Evolutionary conservation across 2,113 vertebrate genomes (phyloP), one percentile per base, ranked within the genome.

Genomic region (Ahaetulla prasina): DNA sequence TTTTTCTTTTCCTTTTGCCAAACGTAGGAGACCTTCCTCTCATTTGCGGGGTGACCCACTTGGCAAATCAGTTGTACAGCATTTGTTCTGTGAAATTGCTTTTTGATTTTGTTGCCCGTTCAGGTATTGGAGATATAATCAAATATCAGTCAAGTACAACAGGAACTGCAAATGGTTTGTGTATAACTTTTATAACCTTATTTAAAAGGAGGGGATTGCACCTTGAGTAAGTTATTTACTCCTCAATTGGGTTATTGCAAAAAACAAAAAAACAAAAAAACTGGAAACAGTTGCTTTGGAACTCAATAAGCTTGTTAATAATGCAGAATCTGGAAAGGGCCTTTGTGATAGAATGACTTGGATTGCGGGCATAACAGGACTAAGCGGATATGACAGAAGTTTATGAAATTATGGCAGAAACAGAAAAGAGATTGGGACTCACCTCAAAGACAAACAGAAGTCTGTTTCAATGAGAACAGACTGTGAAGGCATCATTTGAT

Each of bases 191-290:
- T 93, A 87, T 53, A 92, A 16, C 55, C 92, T 91, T 86, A 74
- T 92, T 86, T 85, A 55, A 90, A 35, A 9, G 68, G 39, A 88
- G 43, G 89, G 50, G 89, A 49, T 57, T 92, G 25, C 87, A 54
- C 90, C 45, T 88, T 92, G 90, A 86, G 47, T 92, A 92, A 27
- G 25, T 54, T 84, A 49, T 54, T 90, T 92, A 88, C 87, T 92
- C 54, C 30, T 91, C 91, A 91, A 43, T 89, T 85, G 89, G 47
- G 45, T 88, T 84, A 84, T 80, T 94, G 85, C 11, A 12, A 63
- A 52, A 57, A 88, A 54, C 4, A 88, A 55, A 50, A 2, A 16
- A 80, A 45, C 1, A 9, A 22, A 45, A 10, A 86, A 23, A 3
- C 47, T 22, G 25, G 47, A 49, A 88, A 88, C 50, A 39, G 91